Evolutionary conservation across 1,140 invertebrate species (phyloP).

Genomic region (Drosophila erecta): DNA sequence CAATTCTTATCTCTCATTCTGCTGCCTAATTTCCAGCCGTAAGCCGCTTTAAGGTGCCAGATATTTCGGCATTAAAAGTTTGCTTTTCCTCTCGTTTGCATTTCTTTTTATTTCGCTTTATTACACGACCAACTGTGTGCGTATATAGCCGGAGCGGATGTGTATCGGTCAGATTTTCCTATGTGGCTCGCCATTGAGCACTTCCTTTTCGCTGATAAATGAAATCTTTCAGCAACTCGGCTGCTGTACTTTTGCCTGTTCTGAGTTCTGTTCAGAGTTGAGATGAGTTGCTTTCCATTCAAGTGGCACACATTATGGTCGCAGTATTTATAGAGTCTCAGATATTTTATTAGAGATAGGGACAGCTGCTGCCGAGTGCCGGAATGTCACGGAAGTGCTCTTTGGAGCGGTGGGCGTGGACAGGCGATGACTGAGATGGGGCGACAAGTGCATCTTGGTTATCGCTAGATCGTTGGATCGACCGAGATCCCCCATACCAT

Average conservation of each 20-base stretch:
- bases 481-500: slow-evolving; percentile 22
- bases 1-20: slow-evolving; percentile 39
- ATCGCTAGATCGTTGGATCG: neutral
- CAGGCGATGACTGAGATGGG: slow-evolving; percentile 32
- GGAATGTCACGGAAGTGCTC: neutral
- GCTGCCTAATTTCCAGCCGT: slow-evolving; percentile 57
- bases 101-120: slow-evolving; percentile 42
- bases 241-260: neutral
- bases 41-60: slow-evolving; percentile 67
- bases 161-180: slow-evolving; percentile 68
- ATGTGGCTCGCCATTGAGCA: slow-evolving; percentile 54
- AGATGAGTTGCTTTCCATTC: slow-evolving; percentile 39
- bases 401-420: neutral
- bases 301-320: slow-evolving; percentile 63
- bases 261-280: slow-evolving; percentile 8
- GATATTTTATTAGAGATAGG: slow-evolving; percentile 74
- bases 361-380: slow-evolving; percentile 33
- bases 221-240: slow-evolving; percentile 54
- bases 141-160: neutral
- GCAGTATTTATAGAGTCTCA: slow-evolving; percentile 64
- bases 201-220: slow-evolving; percentile 66
- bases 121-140: slow-evolving; percentile 24
- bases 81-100: slow-evolving; percentile 2
- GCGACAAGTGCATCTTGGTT: slow-evolving; percentile 30
- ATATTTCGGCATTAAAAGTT: slow-evolving; percentile 55